phyloP scores from a whole-genome alignment of 2,888 invertebrate genomes.

The Plebejus argus region DNA sequence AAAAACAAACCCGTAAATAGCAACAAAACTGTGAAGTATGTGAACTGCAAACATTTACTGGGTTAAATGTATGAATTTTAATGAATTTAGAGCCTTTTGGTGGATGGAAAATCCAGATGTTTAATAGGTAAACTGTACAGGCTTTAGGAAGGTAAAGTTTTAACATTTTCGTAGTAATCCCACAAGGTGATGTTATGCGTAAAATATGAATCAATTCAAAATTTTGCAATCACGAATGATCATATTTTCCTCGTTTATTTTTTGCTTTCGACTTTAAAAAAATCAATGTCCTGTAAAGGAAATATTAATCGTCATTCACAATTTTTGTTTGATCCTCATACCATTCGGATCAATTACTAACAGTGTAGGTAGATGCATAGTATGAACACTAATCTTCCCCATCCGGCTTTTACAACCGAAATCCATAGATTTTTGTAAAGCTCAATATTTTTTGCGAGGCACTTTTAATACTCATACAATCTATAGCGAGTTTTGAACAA shows the following conservation, averaged over 20 bases:
- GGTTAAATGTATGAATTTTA: conserved; percentile 20
- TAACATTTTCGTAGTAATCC: background rate
- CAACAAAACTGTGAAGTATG: conserved; percentile 26
- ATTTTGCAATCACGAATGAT: background rate
- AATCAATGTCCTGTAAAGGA: no score
- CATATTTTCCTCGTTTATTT: background rate
- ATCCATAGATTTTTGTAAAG: background rate
- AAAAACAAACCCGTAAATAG: conserved; percentile 28
- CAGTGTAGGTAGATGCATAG: no score
- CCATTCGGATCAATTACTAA: no score
- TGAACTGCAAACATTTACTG: background rate
- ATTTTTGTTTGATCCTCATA: no score
- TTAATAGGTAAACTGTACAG: background rate
- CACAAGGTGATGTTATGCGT: background rate
- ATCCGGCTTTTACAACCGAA: no score
- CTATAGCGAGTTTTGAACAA: background rate
- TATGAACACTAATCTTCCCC: no score
- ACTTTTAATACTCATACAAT: background rate
- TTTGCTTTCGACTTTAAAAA: background rate
- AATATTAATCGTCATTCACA: no score
- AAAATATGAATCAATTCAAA: conserved; percentile 6
- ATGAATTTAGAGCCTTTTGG: background rate
- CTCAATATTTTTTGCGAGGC: background rate
- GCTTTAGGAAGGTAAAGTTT: background rate
- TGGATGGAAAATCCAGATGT: background rate